Evolutionary conservation across 2,113 vertebrate species (phyloP).

Genomic region (Sinocyclocheilus anshuiensis): DNA sequence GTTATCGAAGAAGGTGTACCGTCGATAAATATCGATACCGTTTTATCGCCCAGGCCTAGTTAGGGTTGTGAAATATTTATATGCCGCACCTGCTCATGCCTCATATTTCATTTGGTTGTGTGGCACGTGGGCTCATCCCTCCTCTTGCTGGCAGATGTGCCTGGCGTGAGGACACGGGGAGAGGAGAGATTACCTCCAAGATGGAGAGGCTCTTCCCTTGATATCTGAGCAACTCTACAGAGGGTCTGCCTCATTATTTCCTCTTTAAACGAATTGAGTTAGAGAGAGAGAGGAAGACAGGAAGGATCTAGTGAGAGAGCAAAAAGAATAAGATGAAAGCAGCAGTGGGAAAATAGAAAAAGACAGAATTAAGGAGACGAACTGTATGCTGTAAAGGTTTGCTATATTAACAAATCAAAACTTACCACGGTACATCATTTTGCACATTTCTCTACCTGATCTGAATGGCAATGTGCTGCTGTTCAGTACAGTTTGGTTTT

Average conservation of each 20-base stretch:
- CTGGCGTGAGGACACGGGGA: conserved; percentile 2
- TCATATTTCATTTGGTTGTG: conserved; percentile 71
- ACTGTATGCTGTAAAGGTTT: conserved; percentile 49
- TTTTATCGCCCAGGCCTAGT: not conserved
- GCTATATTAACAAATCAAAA: conserved; percentile 68
- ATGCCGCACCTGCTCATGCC: conserved; percentile 60
- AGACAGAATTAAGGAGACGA: conserved; percentile 48
- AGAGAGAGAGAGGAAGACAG: conserved; percentile 45
- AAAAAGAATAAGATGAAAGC: not conserved
- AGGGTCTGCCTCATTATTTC: conserved; percentile 60
- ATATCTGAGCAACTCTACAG: conserved; percentile 45
- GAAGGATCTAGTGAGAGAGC: conserved; percentile 1
- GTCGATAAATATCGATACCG: too few relatives aligned
- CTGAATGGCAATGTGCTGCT: not conserved
- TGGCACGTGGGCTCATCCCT: conserved; percentile 42
- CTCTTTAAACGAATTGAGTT: conserved; percentile 57
- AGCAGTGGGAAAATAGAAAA: conserved; percentile 6
- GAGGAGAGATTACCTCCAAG: conserved; percentile 48
- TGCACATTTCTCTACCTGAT: not conserved
- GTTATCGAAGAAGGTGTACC: too few relatives aligned
- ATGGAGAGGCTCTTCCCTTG: conserved; percentile 55
- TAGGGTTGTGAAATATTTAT: conserved; percentile 60
- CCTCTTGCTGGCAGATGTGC: not conserved
- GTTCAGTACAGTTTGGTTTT: conserved; percentile 47
- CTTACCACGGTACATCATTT: conserved; percentile 12